Conservation (phyloP, 2,113 vertebrate species). For the Amblyornis subalaris region DNA sequence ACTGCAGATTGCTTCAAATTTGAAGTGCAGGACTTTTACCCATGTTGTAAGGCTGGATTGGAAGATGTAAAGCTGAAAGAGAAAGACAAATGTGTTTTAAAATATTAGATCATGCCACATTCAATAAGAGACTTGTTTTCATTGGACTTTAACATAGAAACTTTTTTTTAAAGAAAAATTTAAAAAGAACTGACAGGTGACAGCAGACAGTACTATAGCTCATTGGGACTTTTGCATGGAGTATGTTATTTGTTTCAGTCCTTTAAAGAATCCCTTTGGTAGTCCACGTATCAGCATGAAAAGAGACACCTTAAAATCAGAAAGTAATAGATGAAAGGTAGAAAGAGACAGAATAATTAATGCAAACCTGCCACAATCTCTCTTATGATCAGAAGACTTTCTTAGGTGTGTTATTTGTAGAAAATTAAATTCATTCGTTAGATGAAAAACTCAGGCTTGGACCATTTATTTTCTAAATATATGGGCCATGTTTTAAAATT, state of each 20-base stretch:
- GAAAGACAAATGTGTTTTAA: constrained; percentile 47
- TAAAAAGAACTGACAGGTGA: neutral
- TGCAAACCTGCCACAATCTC: neutral
- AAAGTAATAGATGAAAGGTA: neutral
- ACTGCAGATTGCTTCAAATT: constrained; percentile 47
- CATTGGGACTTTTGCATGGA: neutral
- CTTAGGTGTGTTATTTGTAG: neutral
- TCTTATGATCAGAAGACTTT: neutral
- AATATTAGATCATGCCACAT: neutral
- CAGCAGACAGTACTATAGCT: neutral
- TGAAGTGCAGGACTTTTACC: constrained; percentile 49
- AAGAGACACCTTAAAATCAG: neutral
- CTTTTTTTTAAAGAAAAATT: neutral
- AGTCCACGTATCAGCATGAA: neutral
- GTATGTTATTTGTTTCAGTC: neutral
- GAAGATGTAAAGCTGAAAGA: constrained; percentile 66
- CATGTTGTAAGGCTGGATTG: constrained; percentile 67
- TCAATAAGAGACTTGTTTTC: neutral
- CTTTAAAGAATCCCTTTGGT: neutral
- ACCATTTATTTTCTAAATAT: neutral
- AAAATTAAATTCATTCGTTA: neutral
- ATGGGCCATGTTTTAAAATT: neutral
- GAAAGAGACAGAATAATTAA: neutral
- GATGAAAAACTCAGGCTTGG: neutral
- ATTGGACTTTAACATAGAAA: neutral